Conservation (phyloP, 2,113 vertebrate species). For the Danio rerio region GRCz12tu NC_133188.1:37236501-37237000, state of each 20-base stretch:
- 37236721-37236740: background rate
- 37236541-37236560: background rate
- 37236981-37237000: background rate
- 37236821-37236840: background rate
- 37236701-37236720: background rate
- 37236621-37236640: background rate
- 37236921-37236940: background rate
- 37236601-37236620: background rate
- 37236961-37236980: background rate
- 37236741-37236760: background rate
- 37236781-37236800: background rate
- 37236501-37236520: background rate
- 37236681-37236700: background rate
- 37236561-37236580: constrained; percentile 33
- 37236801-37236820: constrained; percentile 20
- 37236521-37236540: constrained; percentile 31
- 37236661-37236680: too few species aligned
- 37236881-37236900: background rate
- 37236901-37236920: background rate
- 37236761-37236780: constrained; percentile 7
- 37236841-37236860: constrained; percentile 15
- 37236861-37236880: background rate
- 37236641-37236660: background rate
- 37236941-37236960: background rate
- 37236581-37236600: background rate